Conservation (phyloP, 2,113 vertebrate species). For the Epinephelus moara region DNA sequence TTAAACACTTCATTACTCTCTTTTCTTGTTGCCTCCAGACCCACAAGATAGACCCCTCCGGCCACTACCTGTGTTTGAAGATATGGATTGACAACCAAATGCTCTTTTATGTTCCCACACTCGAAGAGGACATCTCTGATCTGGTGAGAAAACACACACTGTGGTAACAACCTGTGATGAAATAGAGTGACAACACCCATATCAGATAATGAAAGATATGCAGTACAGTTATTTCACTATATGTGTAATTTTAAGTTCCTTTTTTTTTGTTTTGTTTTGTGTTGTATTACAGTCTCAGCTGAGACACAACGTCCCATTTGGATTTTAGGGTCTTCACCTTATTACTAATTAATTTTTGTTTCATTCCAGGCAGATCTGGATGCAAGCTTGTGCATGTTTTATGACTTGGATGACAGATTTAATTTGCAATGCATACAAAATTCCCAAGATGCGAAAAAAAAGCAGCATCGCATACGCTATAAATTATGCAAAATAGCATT, state of each 20-base stretch:
- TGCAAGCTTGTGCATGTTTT: constrained; percentile 62
- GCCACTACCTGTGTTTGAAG: constrained; percentile 92
- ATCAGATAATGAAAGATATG: background rate
- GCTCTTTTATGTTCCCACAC: constrained; percentile 89
- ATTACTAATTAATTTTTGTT: constrained; percentile 37
- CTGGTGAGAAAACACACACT: constrained; percentile 87
- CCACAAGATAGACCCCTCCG: constrained; percentile 87
- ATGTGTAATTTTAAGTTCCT: background rate
- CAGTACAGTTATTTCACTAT: background rate
- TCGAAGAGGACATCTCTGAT: constrained; percentile 94
- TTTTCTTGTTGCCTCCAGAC: constrained; percentile 77
- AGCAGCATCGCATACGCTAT: constrained; percentile 46
- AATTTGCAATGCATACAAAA: constrained; percentile 52
- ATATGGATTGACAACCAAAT: constrained; percentile 88
- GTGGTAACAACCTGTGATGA: background rate
- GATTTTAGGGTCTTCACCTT: constrained; percentile 26
- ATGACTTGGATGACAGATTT: constrained; percentile 58
- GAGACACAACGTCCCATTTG: constrained; percentile 9
- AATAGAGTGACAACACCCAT: background rate
- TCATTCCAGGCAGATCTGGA: constrained; percentile 21
- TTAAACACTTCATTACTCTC: background rate
- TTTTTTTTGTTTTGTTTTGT: background rate
- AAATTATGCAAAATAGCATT: constrained; percentile 76
- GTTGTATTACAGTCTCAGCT: background rate
- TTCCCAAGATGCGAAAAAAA: constrained; percentile 48